Base-by-base conservation (phyloP, 1,140 invertebrate species). In the Hestina assimilis region DNA sequence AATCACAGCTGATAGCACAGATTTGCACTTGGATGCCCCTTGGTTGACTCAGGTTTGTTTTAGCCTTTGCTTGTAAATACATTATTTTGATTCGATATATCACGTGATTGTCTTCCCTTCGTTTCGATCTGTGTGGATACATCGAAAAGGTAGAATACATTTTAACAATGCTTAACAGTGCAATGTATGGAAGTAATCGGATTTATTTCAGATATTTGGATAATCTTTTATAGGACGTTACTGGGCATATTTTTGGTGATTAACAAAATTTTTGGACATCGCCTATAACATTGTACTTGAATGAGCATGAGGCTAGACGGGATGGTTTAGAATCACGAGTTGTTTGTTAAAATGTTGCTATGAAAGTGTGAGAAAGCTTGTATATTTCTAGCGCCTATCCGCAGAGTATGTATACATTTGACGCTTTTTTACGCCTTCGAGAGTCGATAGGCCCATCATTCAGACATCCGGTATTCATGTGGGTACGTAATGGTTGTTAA, bases 41-140 rank as follows among this genome's bases (percentile, higher is more conserved):
- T 31, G 41, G 43, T 53, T 59, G 21, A 43, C 20, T 54, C 47
- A 53, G 57, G 57, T 59, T 53, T 59, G 57, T 53, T 59, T 54
- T 42, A 46, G 57, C 42, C 35, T 24, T 42, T 43, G 46, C 55
- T 58, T 58, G 46, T 58, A 57, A 41, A 51, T 58, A 58, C 21
- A 24, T 33, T 50, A 19, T 26, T 26, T 52, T 41, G 41, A 31
- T 33, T 42, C 12, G 14, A 24, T 35, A 48, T 42, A 28, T 40
- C 43, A 21, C 43, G 47, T 57, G 15, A 33, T 40, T 47, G 54
- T 50, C 35, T 58, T 43, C 12, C 12, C 43, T 47, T 17, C 54
- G 26, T 57, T 26, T 23, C 24, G 47, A 19, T 33, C 11, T 8
- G 41, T 40, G 35, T 58, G 45, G 46, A 43, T 38, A 57, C 45